phyloP scores from a whole-genome alignment of 2,888 invertebrate species.

The Brachyptera risi region DNA sequence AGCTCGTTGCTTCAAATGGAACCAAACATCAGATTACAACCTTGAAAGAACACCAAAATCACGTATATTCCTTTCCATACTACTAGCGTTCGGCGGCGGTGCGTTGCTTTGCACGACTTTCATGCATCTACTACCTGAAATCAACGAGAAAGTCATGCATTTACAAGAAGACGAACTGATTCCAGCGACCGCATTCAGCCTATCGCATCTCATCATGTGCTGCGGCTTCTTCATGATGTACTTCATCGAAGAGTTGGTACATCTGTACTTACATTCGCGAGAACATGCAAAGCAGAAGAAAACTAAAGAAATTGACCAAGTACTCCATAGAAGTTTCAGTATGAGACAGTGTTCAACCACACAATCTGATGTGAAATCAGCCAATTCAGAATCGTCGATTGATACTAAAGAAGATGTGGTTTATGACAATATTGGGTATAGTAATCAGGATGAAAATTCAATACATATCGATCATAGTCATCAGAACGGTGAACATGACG shows the following conservation, averaged over 20 bases:
- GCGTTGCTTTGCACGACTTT: slow-evolving; percentile 78
- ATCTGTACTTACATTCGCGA: slow-evolving; percentile 59
- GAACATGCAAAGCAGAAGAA: slow-evolving; percentile 41
- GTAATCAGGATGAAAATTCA: too few relatives aligned
- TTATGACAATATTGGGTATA: not conserved
- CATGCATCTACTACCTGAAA: slow-evolving; percentile 75
- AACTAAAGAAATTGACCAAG: slow-evolving; percentile 35
- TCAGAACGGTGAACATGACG: not conserved
- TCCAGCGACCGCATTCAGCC: slow-evolving; percentile 54
- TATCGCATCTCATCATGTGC: slow-evolving; percentile 70
- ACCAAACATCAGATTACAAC: slow-evolving; percentile 49
- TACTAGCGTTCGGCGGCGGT: slow-evolving; percentile 81
- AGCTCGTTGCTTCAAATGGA: slow-evolving; percentile 61
- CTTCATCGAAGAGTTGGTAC: slow-evolving; percentile 74
- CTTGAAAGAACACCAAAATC: slow-evolving; percentile 35
- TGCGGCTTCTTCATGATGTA: slow-evolving; percentile 72
- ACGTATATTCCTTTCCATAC: slow-evolving; percentile 42
- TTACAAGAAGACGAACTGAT: slow-evolving; percentile 51
- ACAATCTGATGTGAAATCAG: too few relatives aligned
- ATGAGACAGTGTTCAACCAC: slow-evolving; percentile 36
- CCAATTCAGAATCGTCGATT: not conserved
- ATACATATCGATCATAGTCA: not conserved
- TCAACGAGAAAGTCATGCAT: slow-evolving; percentile 61
- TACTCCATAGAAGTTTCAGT: slow-evolving; percentile 41
- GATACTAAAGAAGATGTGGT: not conserved